Conservation (phyloP, 2,888 invertebrate genomes). For the Bibio marci region DNA sequence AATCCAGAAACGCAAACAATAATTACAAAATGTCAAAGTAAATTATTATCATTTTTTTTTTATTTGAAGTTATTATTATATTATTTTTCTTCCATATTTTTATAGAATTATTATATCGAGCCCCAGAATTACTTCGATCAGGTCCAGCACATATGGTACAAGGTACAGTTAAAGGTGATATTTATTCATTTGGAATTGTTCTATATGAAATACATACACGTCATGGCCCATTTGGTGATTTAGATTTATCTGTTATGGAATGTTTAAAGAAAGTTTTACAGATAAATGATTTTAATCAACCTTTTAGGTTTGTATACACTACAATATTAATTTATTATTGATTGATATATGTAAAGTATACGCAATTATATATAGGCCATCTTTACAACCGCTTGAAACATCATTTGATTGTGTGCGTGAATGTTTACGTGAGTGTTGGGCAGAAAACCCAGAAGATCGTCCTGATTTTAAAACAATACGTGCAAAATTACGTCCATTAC, state of each 20-base stretch:
- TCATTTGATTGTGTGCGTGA: constrained; percentile 76
- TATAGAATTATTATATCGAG: constrained; percentile 57
- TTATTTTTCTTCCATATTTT: constrained; percentile 2
- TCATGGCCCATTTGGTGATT: constrained; percentile 68
- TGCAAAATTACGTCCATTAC: constrained; percentile 57
- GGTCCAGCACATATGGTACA: constrained; percentile 25
- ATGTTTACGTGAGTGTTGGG: constrained; percentile 76
- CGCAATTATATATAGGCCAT: constrained; percentile 39
- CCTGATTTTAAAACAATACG: constrained; percentile 77
- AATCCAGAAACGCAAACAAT: constrained; percentile 39
- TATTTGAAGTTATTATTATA: constrained; percentile 2
- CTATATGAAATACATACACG: constrained; percentile 77
- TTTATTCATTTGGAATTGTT: constrained; percentile 75
- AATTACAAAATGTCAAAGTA: constrained; percentile 51
- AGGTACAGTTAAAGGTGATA: constrained; percentile 62
- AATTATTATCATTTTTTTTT: constrained; percentile 16
- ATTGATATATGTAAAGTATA: neutral
- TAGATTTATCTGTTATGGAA: constrained; percentile 48
- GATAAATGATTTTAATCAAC: constrained; percentile 20
- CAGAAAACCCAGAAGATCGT: constrained; percentile 56
- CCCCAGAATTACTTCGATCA: constrained; percentile 57
- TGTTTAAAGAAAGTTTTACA: constrained; percentile 27
- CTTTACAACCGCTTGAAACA: constrained; percentile 58
- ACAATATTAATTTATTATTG: neutral
- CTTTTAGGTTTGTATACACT: constrained; percentile 15